Evolutionary conservation across 1,140 invertebrate genomes (phyloP), one percentile per base, ranked within the genome.

Genomic region (Dermatophagoides farinae): DNA sequence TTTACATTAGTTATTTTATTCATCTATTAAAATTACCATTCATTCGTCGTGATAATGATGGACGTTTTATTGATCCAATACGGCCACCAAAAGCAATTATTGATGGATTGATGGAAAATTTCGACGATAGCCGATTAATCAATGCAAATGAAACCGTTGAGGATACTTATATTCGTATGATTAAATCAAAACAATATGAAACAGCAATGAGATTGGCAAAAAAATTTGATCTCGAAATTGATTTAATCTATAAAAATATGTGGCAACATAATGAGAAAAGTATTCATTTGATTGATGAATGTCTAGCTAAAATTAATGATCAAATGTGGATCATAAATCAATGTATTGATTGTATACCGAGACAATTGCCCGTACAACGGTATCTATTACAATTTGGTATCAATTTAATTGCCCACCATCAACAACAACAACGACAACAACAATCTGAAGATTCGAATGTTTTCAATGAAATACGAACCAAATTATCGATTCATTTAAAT

Each of bases 251-350:
- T 71, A 84, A 88, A 72, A 78, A 82, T 61, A 84, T 85, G 68
- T 89, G 85, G 85, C 72, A 80, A 60, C 82, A 80, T 66, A 80
- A 78, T 12, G 75, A 78, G 40, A 84, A 85, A 51, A 82, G 83
- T 40, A 73, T 81, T 22, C 76, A 79, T 47, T 78, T 81, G 4
- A 87, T 88, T 64, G 74, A 81, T 64, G 80, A 86, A 65, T 84
- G 84, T 72, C 72, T 88, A 66, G 75, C 79, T 61, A 87, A 87
- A 76, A 81, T 88, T 46, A 79, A 76, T 12, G 85, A 86, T 72
- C 76, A 80, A 67, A 78, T 78, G n/a, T 88, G 85, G 85, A 83
- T 86, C 23, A 72, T 88, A 8, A 81, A 84, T 67, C 84, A 88
- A 71, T 88, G 85, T 68, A 73, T 83, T 62, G 80, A 82, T 64